A percentile compares a stretch with the other conserved stretches of the same genome.
Evolutionary conservation across 2,797 vertebrate species (phyloP).

Genomic region (Cuculus canorus): DNA sequence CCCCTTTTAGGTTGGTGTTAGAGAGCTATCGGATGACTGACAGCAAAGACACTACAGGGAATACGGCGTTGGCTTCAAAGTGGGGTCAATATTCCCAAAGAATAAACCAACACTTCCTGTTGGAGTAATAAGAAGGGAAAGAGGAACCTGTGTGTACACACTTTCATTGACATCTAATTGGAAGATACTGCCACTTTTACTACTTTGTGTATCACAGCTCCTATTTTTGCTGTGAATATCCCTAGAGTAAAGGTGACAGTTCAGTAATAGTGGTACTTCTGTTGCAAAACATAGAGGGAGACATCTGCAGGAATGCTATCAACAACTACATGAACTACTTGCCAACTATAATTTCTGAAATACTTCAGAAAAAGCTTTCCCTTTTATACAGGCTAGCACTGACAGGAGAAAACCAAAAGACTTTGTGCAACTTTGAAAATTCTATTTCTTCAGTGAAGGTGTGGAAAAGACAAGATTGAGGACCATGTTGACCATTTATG

Average conservation of each 20-base stretch:
- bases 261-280: not conserved
- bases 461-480: not conserved
- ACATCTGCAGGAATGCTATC: not conserved
- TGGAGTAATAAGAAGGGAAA: not conserved
- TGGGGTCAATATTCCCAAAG: not conserved
- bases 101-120: not conserved
- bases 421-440: not conserved
- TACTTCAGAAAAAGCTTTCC: not conserved
- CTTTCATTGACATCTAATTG: not conserved
- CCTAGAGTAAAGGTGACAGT: not conserved
- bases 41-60: not conserved
- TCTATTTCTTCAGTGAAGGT: not conserved
- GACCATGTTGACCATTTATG: not conserved
- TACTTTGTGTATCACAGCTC: not conserved
- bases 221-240: not conserved
- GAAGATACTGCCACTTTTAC: not conserved
- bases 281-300: not conserved
- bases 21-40: not conserved
- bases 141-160: not conserved
- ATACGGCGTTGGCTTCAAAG: not conserved
- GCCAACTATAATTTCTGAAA: not conserved
- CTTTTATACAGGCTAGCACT: not conserved
- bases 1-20: no score
- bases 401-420: not conserved
- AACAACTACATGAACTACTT: not conserved